Evolutionary conservation across 1,140 invertebrate genomes (phyloP), one percentile per base, ranked within the genome.

Genomic region (Saccostrea echinata): DNA sequence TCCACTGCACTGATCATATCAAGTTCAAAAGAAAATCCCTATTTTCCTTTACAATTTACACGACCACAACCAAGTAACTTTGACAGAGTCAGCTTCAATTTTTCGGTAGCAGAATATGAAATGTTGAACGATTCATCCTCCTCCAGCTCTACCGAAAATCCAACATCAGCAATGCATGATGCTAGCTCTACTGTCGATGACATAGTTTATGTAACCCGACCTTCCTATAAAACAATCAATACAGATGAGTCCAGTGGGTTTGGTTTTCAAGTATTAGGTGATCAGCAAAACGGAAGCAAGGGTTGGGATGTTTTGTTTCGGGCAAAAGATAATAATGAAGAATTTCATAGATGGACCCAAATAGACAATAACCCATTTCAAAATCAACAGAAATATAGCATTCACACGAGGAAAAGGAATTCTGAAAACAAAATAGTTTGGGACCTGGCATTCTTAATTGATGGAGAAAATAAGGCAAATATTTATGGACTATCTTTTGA

Each of bases 261-360:
- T 52, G 88, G 88, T 9, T 53, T 85, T 11, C 88, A 90, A 27
- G 82, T 90, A 4, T 53, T 85, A n/a, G 88, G 88, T 1, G 81
- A 82, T n/a, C 53, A 80, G 64, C n/a, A 84, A 18, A 35, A 80
- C n/a, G 33, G 57, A 16, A 84, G 51, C 8, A 57, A n/a, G 12
- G 57, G 68, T 35, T 88, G 87, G 88, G 81, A 88, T 76, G 13
- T 68, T 53, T 83, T 84, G n/a, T n/a, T n/a, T n/a, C n/a, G n/a
- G n/a, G n/a, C n/a, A n/a, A n/a, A n/a, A n/a, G n/a, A n/a, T n/a
- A 86, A 55, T 43, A 57, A 87, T 18, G 83, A 86, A 68, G 68
- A 43, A 3, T 16, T 64, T 71, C 30, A 68, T 18, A 21, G 84
- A 80, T 88, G 88, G 85, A 71, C 87, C 18, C n/a, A 18, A 61